phyloP scores from a whole-genome alignment of 2,888 invertebrate species.

The Leucoptera coffeella region DNA sequence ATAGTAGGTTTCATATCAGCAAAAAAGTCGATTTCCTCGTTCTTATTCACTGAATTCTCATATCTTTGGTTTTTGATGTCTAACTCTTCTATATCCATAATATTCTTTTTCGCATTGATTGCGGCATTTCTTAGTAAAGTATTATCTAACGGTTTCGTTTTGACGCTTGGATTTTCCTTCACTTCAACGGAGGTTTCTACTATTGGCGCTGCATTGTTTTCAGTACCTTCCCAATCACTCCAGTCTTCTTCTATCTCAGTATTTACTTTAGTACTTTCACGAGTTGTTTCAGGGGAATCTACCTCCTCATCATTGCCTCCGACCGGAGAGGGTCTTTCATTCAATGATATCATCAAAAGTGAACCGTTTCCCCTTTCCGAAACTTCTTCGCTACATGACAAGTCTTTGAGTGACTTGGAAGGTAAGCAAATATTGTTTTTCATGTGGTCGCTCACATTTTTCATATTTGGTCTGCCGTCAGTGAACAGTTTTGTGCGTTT shows the following conservation, averaged over 20 bases:
- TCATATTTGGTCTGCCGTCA: slow-evolving; percentile 72
- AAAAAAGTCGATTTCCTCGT: slow-evolving; percentile 75
- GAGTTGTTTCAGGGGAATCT: slow-evolving; percentile 14
- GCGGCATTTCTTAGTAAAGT: too few relatives aligned
- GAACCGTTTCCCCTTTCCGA: slow-evolving; percentile 15
- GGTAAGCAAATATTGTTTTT: slow-evolving; percentile 11
- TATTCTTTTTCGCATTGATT: slow-evolving; percentile 47
- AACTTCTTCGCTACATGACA: slow-evolving; percentile 25
- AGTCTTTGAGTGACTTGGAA: slow-evolving; percentile 17
- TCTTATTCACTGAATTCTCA: slow-evolving; percentile 23
- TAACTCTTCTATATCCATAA: slow-evolving; percentile 66
- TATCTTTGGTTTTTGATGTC: slow-evolving; percentile 69
- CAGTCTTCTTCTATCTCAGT: slow-evolving; percentile 65
- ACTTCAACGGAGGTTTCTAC: too few relatives aligned
- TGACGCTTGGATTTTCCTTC: too few relatives aligned
- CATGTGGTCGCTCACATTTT: slow-evolving; percentile 12
- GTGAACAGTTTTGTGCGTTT: slow-evolving; percentile 75
- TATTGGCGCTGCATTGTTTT: slow-evolving; percentile 11
- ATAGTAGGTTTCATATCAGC: slow-evolving; percentile 87
- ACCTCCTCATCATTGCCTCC: slow-evolving; percentile 68
- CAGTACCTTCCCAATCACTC: slow-evolving; percentile 75
- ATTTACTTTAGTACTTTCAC: slow-evolving; percentile 23
- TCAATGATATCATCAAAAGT: slow-evolving; percentile 35
- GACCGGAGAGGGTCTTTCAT: slow-evolving; percentile 74
- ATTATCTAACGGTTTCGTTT: too few relatives aligned